Conservation (phyloP, 1,140 invertebrate species). For the Drosophila tropicalis region DNA sequence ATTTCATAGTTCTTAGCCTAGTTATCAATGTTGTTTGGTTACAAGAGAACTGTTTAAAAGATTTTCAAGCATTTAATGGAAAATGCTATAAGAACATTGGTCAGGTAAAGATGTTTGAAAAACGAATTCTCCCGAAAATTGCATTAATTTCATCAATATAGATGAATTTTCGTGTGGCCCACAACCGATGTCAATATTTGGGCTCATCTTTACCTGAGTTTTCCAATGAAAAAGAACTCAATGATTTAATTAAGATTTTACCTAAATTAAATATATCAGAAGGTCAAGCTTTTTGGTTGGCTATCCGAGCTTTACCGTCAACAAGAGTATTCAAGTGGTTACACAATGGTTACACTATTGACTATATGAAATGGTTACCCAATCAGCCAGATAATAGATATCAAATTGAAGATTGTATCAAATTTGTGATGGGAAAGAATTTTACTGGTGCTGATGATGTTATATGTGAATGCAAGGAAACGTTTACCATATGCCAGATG, state of each 20-base stretch:
- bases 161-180: not conserved
- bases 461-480: not conserved
- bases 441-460: slow-evolving; percentile 1
- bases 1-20: not conserved
- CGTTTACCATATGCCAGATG: not conserved
- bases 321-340: not conserved
- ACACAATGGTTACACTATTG: not conserved
- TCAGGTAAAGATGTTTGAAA: not conserved
- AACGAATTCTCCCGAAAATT: not conserved
- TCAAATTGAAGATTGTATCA: not conserved
- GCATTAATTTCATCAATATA: not conserved
- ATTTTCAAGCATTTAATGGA: not conserved
- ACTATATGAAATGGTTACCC: not conserved
- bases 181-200: not conserved
- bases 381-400: slow-evolving; percentile 1
- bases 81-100: slow-evolving; percentile 1
- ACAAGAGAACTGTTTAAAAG: not conserved
- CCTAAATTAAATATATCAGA: not conserved
- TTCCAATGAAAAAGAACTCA: not conserved
- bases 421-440: not conserved
- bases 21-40: not conserved
- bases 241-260: too few relatives aligned
- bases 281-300: not conserved
- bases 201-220: not conserved
- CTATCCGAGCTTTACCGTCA: not conserved